A percentile compares a stretch with the other conserved stretches of the same genome.
These are phyloP conservation scores for Drosophila neotestacea DNA, from an alignment of 2,888 invertebrate genomes.

Conservation along the genomic window DNA sequence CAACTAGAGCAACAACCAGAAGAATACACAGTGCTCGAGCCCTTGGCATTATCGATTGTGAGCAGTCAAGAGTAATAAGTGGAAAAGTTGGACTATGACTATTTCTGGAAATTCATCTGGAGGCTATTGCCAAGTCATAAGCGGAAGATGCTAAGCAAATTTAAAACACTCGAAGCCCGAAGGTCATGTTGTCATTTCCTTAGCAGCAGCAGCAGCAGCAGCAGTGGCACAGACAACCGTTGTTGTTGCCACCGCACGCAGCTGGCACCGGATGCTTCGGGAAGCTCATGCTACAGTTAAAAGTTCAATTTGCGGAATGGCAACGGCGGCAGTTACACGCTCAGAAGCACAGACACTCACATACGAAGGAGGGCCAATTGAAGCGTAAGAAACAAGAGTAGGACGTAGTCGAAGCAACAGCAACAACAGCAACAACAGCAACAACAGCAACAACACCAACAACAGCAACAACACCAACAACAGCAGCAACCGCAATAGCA, in stretches of 20 bases:
- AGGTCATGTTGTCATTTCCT: constrained; percentile 79
- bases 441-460: constrained; percentile 15
- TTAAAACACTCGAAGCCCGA: constrained; percentile 70
- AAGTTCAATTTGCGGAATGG: constrained; percentile 83
- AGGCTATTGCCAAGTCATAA: constrained; percentile 72
- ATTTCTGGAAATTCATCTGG: constrained; percentile 57
- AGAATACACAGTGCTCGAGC: constrained; percentile 19
- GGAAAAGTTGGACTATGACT: constrained; percentile 59
- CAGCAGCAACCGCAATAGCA: constrained; percentile 9
- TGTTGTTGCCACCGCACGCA: constrained; percentile 59
- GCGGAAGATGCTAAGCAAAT: constrained; percentile 80
- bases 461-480: constrained; percentile 15
- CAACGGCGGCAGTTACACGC: constrained; percentile 65
- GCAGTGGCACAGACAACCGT: constrained; percentile 27
- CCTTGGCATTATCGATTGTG: constrained; percentile 56
- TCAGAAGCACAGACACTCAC: constrained; percentile 24
- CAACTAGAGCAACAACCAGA: not conserved
- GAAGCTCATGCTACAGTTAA: constrained; percentile 73
- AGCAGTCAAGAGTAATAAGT: constrained; percentile 66
- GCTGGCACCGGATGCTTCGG: constrained; percentile 73
- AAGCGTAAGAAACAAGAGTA: constrained; percentile 77
- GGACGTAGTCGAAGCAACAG: constrained; percentile 32
- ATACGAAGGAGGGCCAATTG: constrained; percentile 63
- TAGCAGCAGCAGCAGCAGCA: constrained; percentile 16
- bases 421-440: not conserved